phyloP scores from a whole-genome alignment of 2,888 invertebrate species.

The Syrphus vitripennis region DNA sequence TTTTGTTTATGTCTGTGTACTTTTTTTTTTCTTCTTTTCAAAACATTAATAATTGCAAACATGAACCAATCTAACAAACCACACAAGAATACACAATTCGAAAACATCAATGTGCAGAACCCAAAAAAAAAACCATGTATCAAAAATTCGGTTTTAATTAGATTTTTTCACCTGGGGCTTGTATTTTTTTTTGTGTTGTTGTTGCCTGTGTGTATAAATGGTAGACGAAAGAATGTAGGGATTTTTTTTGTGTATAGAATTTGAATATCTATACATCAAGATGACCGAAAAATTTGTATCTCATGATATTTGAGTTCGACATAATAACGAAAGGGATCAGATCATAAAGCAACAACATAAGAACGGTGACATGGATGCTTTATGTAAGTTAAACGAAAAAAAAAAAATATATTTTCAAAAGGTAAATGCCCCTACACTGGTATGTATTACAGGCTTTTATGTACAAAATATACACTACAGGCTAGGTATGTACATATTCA shows the following conservation, averaged over 20 bases:
- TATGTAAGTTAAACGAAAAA: slow-evolving; percentile 2
- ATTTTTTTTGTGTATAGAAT: slow-evolving; percentile 28
- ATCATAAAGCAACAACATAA: neutral
- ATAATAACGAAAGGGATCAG: slow-evolving; percentile 48
- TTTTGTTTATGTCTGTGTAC: neutral
- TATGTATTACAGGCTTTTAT: no score
- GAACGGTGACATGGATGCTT: slow-evolving; percentile 48
- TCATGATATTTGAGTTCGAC: slow-evolving; percentile 39
- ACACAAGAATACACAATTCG: slow-evolving; percentile 2
- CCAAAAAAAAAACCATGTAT: slow-evolving; percentile 56
- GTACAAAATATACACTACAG: no score
- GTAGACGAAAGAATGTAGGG: slow-evolving; percentile 15
- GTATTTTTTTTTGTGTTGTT: neutral
- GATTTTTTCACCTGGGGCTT: slow-evolving; percentile 45
- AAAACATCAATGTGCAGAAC: slow-evolving; percentile 48
- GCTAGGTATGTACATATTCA: neutral
- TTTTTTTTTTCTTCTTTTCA: neutral
- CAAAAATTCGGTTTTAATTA: slow-evolving; percentile 47
- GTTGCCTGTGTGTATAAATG: neutral
- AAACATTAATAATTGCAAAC: slow-evolving; percentile 22
- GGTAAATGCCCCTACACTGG: no score
- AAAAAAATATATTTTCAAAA: neutral
- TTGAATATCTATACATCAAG: slow-evolving; percentile 37
- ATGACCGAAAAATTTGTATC: slow-evolving; percentile 62
- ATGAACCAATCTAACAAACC: neutral